Evolutionary conservation across 2,888 invertebrate genomes (phyloP).

Genomic region (Latrodectus elegans): DNA sequence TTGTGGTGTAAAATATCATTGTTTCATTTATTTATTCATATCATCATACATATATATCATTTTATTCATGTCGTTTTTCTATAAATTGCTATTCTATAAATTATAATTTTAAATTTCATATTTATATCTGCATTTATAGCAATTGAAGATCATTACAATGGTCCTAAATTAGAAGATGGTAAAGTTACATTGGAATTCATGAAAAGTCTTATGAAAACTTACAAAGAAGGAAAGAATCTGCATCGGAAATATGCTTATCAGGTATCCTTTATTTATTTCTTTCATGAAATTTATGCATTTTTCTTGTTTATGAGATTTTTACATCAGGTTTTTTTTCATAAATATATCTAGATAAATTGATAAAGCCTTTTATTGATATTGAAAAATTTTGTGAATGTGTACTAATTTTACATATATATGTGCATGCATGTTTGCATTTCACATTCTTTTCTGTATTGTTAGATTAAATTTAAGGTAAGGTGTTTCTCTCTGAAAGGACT

Average conservation of each 20-base stretch:
- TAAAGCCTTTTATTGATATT: background rate
- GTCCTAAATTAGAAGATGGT: slow-evolving; percentile 82
- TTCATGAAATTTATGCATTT: no score
- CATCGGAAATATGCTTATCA: slow-evolving; percentile 98
- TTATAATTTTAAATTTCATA: no score
- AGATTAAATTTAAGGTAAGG: no score
- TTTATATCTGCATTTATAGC: slow-evolving; percentile 77
- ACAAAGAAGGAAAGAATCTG: slow-evolving; percentile 91
- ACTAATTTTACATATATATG: background rate
- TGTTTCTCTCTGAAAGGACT: no score
- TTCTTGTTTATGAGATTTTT: no score
- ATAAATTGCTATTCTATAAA: no score
- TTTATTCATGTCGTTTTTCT: no score
- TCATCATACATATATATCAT: no score
- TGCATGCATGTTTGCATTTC: background rate
- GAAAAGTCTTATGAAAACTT: slow-evolving; percentile 90
- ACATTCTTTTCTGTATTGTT: background rate
- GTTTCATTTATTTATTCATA: no score
- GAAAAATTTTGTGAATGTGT: background rate
- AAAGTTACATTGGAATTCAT: slow-evolving; percentile 92
- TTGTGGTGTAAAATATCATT: no score
- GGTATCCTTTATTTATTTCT: slow-evolving; percentile 77
- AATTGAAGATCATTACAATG: slow-evolving; percentile 94
- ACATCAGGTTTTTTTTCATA: no score
- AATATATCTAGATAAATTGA: no score